These are phyloP conservation scores for Deilephila porcellus DNA, from an alignment of 2,888 invertebrate species.

Conservation along the genomic window DNA sequence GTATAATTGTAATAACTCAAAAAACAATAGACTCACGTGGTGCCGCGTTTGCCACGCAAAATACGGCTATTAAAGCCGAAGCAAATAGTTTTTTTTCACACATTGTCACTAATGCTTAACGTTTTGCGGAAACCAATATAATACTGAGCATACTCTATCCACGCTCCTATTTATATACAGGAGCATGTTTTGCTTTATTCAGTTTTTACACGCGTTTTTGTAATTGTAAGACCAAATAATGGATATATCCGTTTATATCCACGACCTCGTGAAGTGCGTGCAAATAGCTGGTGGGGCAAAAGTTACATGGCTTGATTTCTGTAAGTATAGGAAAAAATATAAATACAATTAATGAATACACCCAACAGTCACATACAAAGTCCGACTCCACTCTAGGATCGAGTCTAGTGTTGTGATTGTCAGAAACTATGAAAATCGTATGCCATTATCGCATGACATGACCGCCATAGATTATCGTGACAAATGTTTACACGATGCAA, in stretches of 20 bases:
- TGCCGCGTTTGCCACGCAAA: conserved; percentile 31
- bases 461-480: no score
- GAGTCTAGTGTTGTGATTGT: no score
- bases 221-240: neutral
- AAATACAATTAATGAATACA: no score
- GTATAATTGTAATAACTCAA: no score
- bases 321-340: neutral
- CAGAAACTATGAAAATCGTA: no score
- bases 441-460: no score
- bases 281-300: neutral
- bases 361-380: no score
- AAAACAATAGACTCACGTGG: conserved; percentile 35
- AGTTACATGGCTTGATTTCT: neutral
- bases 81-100: conserved; percentile 33
- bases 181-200: neutral
- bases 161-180: conserved; percentile 5
- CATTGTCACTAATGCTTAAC: conserved; percentile 30
- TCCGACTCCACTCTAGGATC: no score
- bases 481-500: no score
- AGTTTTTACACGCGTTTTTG: neutral
- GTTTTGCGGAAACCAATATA: neutral
- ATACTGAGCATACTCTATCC: neutral
- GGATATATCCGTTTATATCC: neutral
- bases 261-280: neutral
- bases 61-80: conserved; percentile 16